Percentiles rank a stretch among this genome's conserved stretches.
Evolutionary conservation across 2,113 vertebrate species (phyloP).

Genomic region (Pseudorasbora parva): DNA sequence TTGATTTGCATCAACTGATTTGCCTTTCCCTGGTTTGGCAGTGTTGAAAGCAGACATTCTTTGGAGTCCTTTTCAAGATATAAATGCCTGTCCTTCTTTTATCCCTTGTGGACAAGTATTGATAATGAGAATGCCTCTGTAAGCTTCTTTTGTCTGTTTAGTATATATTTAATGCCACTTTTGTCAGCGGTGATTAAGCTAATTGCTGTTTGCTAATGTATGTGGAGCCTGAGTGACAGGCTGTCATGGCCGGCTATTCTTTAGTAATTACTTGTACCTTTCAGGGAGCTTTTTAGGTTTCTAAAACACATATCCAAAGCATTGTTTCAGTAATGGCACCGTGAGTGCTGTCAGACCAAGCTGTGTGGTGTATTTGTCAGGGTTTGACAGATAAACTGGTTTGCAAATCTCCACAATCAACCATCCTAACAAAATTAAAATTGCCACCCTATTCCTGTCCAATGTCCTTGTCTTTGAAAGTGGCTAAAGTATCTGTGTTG

Average conservation of each 20-base stretch:
- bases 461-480: constrained; percentile 3
- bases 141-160: constrained; percentile 44
- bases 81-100: constrained; percentile 1
- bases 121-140: constrained; percentile 37
- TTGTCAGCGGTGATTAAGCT: constrained; percentile 52
- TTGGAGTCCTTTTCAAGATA: constrained; percentile 42
- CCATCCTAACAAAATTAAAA: not conserved
- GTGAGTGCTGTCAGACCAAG: not conserved
- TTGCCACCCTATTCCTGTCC: not conserved
- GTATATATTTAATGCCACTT: constrained; percentile 49
- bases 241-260: constrained; percentile 36
- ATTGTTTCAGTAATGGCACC: constrained; percentile 39
- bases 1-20: constrained; percentile 23
- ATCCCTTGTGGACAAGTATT: constrained; percentile 38
- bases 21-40: not conserved
- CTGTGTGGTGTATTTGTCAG: constrained; percentile 18
- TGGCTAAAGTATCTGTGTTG: not conserved
- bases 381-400: constrained; percentile 9
- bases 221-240: constrained; percentile 13
- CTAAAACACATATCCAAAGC: not conserved
- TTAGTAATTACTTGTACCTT: constrained; percentile 41
- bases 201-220: constrained; percentile 58
- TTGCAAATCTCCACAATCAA: constrained; percentile 30
- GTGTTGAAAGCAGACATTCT: constrained; percentile 27
- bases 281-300: constrained; percentile 8